Evolutionary conservation across 2,888 invertebrate genomes (phyloP).

Genomic region (Cataglyphis rosenhaueri): DNA sequence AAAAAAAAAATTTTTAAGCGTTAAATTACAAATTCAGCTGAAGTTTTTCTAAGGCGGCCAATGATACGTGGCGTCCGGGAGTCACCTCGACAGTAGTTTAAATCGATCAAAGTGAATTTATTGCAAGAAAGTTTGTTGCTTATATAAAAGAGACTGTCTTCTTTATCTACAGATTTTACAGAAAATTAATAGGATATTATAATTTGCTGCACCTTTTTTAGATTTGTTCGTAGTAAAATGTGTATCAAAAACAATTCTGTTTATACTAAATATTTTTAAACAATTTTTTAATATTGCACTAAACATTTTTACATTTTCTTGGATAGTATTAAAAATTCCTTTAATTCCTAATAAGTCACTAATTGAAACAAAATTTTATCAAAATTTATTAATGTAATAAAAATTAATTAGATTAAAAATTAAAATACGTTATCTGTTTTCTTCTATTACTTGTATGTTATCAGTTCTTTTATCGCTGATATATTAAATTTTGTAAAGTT

Average conservation of each 20-base stretch:
- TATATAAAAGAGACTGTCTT: too few relatives aligned
- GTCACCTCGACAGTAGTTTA: too few relatives aligned
- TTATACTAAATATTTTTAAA: too few relatives aligned
- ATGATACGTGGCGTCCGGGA: too few relatives aligned
- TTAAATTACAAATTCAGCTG: too few relatives aligned
- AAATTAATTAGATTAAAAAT: background rate
- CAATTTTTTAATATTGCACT: background rate
- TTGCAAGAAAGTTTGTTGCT: too few relatives aligned
- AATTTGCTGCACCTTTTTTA: background rate
- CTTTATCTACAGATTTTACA: background rate
- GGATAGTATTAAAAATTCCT: background rate
- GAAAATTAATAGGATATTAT: background rate
- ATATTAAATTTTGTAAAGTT: background rate
- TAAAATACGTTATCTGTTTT: background rate
- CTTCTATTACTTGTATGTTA: background rate
- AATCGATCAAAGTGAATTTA: too few relatives aligned
- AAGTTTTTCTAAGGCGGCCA: too few relatives aligned
- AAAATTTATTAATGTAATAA: background rate
- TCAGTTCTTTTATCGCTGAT: background rate
- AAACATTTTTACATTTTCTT: background rate
- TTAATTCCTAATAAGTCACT: background rate
- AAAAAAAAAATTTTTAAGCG: too few relatives aligned
- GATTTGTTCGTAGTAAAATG: too few relatives aligned
- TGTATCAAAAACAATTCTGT: background rate
- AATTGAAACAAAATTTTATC: background rate